Conservation (phyloP, 2,797 vertebrate species). For the Odontamblyopus lacepedii region DNA sequence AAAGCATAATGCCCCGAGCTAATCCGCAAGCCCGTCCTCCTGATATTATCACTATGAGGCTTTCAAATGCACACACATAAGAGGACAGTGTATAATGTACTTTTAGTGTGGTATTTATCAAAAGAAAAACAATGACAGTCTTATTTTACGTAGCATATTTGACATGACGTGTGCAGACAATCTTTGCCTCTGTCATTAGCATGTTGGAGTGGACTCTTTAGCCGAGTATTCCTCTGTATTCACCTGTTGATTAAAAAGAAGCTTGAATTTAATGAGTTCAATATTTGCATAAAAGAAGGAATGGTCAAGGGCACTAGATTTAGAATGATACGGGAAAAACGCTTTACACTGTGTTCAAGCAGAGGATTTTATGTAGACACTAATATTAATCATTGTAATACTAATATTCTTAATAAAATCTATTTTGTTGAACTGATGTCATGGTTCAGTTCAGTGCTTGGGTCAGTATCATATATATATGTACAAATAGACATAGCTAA, state of each 20-base stretch:
- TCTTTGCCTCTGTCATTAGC: conserved; percentile 48
- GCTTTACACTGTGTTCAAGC: too few relatives aligned
- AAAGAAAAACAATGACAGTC: background rate
- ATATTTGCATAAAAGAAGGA: background rate
- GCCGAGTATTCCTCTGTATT: conserved; percentile 12
- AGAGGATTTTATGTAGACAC: too few relatives aligned
- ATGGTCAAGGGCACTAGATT: background rate
- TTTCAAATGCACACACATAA: background rate
- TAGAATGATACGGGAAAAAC: background rate
- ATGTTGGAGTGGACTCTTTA: conserved; percentile 52
- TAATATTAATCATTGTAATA: too few relatives aligned
- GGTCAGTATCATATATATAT: too few relatives aligned
- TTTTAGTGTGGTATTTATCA: background rate
- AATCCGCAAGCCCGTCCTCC: conserved; percentile 33
- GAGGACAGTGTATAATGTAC: background rate
- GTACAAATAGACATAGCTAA: too few relatives aligned
- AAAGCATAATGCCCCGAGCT: conserved; percentile 41
- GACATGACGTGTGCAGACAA: conserved; percentile 18
- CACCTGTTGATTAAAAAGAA: conserved; percentile 13
- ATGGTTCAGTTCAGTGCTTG: too few relatives aligned
- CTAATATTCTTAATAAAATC: too few relatives aligned
- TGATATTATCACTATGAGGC: background rate
- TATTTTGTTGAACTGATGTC: too few relatives aligned
- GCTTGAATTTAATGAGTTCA: background rate
- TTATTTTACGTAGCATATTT: background rate